Evolutionary conservation across 2,113 vertebrate genomes (phyloP), one percentile per base, ranked within the genome.

Genomic region (Cisticola juncidis): DNA sequence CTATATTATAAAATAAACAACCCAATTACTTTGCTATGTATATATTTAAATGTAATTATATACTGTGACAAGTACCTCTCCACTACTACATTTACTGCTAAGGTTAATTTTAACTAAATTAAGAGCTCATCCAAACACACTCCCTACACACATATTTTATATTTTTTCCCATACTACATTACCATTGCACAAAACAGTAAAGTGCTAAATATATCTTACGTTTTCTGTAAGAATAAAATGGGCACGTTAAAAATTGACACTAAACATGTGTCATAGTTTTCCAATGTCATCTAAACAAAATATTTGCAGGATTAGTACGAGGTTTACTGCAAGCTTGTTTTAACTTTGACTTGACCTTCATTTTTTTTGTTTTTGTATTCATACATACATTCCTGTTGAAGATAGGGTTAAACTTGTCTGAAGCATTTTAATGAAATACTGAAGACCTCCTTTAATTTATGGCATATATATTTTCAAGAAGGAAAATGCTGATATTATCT

Each of bases 401-500:
- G 81, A 95, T 25, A 95, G 86, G 92, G 96, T 97, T 97, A 97
- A 97, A 97, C 40, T 85, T 97, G 94, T 97, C 96, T 76, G 31
- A 95, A 91, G 51, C 36, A 96, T 97, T 98, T 98, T 96, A 97
- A 98, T 97, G 98, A 97, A 97, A 97, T 94, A 96, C 73, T 83
- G 83, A 92, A 95, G 88, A 95, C 76, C 74, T 95, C 92, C 89
- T 98, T 97, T 98, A 98, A 97, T 98, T 98, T 97, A 98, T 94
- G 87, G 93, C 96, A 97, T 96, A 96, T 94, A 97, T 95, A 97
- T 98, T 98, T 98, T 98, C 94, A 97, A 95, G 96, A 95, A 97
- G 91, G 95, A 97, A 98, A 98, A 97, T 97, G 95, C 81, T 97
- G 97, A 98, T 98, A 84, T 87, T 97, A 98, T 98, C 98, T 98